A percentile compares a stretch with the other conserved stretches of the same genome.
Conservation (phyloP, 2,888 invertebrate species). For the Nomada hirtipes region DNA sequence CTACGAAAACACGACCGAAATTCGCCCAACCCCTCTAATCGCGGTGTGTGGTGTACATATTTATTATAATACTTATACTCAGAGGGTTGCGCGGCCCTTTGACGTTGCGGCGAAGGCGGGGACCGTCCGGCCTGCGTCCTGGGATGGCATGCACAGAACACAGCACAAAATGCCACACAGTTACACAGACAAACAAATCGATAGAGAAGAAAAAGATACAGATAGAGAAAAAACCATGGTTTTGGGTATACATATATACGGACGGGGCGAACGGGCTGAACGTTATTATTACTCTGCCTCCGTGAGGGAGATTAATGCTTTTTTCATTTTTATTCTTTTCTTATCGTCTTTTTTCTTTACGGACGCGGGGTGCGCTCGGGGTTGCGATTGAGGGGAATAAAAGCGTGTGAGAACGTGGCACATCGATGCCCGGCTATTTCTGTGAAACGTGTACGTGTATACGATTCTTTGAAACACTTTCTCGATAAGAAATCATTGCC, state of each 20-base stretch:
- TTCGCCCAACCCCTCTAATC: neutral
- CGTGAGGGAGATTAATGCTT: neutral
- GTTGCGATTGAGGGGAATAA: too few relatives aligned
- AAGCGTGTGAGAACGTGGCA: too few relatives aligned
- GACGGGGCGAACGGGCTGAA: neutral
- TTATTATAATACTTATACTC: constrained; percentile 82
- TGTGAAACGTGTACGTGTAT: neutral
- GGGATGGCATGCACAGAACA: constrained; percentile 84
- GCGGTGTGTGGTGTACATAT: constrained; percentile 22
- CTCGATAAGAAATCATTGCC: neutral
- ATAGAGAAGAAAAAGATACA: constrained; percentile 60
- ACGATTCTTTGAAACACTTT: neutral
- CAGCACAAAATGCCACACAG: constrained; percentile 84
- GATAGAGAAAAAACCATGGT: constrained; percentile 22
- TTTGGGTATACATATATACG: neutral
- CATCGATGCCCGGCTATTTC: neutral
- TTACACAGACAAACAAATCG: constrained; percentile 80
- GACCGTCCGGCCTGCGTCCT: constrained; percentile 84
- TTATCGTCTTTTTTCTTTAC: too few relatives aligned
- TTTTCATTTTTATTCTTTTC: too few relatives aligned
- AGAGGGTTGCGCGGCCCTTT: constrained; percentile 84
- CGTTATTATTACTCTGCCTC: neutral
- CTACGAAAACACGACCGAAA: constrained; percentile 17
- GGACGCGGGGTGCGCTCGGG: too few relatives aligned
- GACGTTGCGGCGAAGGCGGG: constrained; percentile 83